Evolutionary conservation across 2,797 vertebrate species (phyloP), one percentile per base, ranked within the genome.

Genomic region (Siniperca undulata): DNA sequence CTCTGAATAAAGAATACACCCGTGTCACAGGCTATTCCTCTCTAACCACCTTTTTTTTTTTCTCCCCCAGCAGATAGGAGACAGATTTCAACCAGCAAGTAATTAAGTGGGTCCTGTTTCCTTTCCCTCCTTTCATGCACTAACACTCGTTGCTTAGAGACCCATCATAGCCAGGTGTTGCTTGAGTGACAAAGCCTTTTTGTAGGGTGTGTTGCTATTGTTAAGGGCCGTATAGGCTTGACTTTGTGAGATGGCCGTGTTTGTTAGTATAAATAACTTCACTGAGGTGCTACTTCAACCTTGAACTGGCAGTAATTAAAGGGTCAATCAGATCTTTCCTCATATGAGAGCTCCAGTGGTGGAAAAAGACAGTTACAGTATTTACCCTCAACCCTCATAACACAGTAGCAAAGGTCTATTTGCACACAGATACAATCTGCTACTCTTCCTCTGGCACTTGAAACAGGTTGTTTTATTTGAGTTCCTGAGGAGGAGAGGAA

Each of bases 71-170:
- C 50, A 72, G 22, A 77, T 8, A 75, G 48, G 61, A 80, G 48
- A 68, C 71, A 77, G 59, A 61, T 87, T 79, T 70, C 66, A 60
- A 64, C 72, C 70, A 70, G 76, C 42, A 62, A 3, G 34, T 79
- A 82, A 83, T 91, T 77, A 89, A 77, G 72, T 44, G 38, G 42
- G 65, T 53, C 56, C 70, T 53, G 68, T 83, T 85, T 65, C 59
- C 44, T 74, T 58, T 86, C 70, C 77, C 59, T 86, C 66, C 8
- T 78, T 80, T 84, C 82, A 84, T 74, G 74, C 84, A 56, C 85
- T 78, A 69, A 82, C 62, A 77, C 87, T 27, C 20, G 94, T 94
- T 96, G 94, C 94, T 93, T 93, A 71, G 95, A 95, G 89, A 96
- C 93, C 77, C 81, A 80, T 80, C 80, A 81, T 53, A 78, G 84